Conservation (phyloP, 2,113 vertebrate genomes). For the Rhinolophus ferrumequinum region DNA sequence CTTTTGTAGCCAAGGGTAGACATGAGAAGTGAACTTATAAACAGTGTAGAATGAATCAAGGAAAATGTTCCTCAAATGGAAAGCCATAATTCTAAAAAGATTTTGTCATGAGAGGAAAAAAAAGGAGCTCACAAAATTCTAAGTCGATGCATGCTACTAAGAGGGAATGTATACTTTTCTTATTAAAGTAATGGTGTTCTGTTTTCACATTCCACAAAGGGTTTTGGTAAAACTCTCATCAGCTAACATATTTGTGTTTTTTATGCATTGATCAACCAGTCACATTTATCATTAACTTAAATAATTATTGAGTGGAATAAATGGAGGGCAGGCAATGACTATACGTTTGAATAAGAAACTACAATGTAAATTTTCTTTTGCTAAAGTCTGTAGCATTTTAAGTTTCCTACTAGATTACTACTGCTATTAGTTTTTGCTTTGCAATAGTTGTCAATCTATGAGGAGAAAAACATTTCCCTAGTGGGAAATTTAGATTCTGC, state of each 20-base stretch:
- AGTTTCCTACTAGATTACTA: background rate
- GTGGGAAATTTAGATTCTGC: background rate
- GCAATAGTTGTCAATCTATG: background rate
- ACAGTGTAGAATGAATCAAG: background rate
- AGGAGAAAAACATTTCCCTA: slow-evolving; percentile 6
- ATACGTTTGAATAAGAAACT: background rate
- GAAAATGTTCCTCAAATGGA: background rate
- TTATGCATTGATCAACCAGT: background rate
- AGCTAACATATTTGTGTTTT: background rate
- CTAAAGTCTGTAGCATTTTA: background rate
- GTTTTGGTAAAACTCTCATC: slow-evolving; percentile 13
- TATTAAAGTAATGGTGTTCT: background rate
- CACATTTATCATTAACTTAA: slow-evolving; percentile 1
- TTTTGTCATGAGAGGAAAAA: background rate
- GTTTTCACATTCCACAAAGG: background rate
- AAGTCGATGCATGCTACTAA: background rate
- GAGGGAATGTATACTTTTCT: background rate
- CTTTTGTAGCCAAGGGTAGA: background rate
- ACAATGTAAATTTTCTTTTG: background rate
- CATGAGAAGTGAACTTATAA: background rate
- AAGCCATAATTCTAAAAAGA: background rate
- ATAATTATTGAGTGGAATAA: background rate
- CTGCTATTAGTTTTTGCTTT: background rate
- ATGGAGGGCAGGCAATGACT: background rate
- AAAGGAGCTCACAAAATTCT: background rate